These are phyloP conservation scores for Phrynosoma platyrhinos DNA, from an alignment of 2,113 vertebrate genomes.

Conservation along the genomic window DNA sequence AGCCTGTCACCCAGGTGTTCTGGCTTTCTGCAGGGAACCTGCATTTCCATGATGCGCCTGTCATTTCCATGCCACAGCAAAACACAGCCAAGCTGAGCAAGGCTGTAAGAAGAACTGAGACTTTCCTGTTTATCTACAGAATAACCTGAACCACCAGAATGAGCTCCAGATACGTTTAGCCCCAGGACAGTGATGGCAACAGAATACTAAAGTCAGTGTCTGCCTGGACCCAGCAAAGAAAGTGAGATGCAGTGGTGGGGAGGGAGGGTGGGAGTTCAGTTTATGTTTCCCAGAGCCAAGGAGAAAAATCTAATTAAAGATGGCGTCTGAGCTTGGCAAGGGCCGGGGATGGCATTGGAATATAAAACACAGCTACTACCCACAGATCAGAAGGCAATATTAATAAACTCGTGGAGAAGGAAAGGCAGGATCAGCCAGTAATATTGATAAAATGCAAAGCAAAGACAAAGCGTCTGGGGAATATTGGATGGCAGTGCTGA, in stretches of 20 bases:
- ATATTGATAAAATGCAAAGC: constrained; percentile 82
- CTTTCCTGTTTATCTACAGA: background rate
- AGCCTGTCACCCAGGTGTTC: background rate
- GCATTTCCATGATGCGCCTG: rapidly evolving
- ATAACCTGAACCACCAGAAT: background rate
- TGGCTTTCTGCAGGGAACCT: rapidly evolving
- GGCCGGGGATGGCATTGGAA: constrained; percentile 75
- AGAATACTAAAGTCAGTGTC: constrained; percentile 48
- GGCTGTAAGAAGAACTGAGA: background rate
- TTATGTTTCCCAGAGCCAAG: constrained; percentile 77
- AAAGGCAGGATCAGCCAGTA: constrained; percentile 63
- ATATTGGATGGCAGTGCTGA: constrained; percentile 69
- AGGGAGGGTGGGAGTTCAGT: constrained; percentile 70
- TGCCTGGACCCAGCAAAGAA: constrained; percentile 46
- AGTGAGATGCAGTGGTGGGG: constrained; percentile 51
- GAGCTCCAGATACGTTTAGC: background rate
- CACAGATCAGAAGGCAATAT: constrained; percentile 83
- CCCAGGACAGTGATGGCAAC: background rate
- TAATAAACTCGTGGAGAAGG: constrained; percentile 77
- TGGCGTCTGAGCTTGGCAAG: constrained; percentile 76
- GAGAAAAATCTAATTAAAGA: constrained; percentile 84
- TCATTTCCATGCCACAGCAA: background rate
- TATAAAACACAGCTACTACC: constrained; percentile 74
- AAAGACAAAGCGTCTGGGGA: constrained; percentile 73
- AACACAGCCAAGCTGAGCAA: background rate